Base-by-base conservation (phyloP, 2,888 invertebrate species). In the Parnassius smintheus region DNA sequence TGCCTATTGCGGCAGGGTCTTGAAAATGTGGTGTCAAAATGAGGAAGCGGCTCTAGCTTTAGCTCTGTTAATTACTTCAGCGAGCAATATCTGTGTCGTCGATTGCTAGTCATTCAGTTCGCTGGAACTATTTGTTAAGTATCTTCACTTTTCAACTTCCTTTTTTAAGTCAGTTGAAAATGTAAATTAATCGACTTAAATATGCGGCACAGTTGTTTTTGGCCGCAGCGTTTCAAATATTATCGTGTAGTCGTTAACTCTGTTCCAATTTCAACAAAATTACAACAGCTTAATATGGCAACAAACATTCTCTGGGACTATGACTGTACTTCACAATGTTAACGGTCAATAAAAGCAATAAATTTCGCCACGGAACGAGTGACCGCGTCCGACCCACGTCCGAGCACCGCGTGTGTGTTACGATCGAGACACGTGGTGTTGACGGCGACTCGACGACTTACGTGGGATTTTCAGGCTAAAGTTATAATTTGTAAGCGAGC, bases 331-430 rank as follows among this genome's bases (percentile, higher is more conserved):
- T 72, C 74, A 73, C 73, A 70, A 71, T 70, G 72, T 71, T 73
- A 77, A 75, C 75, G 76, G 77, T 77, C 77, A 75, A 77, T 78
- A 77, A 75, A 72, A 69, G 71, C 68, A 65, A 75, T 79, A 77
- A 75, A 77, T 78, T 72, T 70, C 22, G 62, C 64, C 62, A 56
- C 50, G 57, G 35, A 25, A 55, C 35, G 67, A 66, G 68, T 65
- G 66, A 65, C 54, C 65, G 66, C 60, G 65, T 18, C 54, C 55
- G 22, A 7, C 58, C 63, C 62, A 55, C 59, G 65, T 62, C 45
- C 66, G 46, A 53, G 59, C 25, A 49, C 55, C 59, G 62, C 49
- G 52, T 64, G 64, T 48, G 49, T 11, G 57, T 73, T 72, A 74
- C 70, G 74, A 71, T 48, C 56, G 59, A 56, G 66, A 71, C 73